Evolutionary conservation across 1,140 invertebrate genomes (phyloP).

Genomic region (Melipona quadrifasciata): DNA sequence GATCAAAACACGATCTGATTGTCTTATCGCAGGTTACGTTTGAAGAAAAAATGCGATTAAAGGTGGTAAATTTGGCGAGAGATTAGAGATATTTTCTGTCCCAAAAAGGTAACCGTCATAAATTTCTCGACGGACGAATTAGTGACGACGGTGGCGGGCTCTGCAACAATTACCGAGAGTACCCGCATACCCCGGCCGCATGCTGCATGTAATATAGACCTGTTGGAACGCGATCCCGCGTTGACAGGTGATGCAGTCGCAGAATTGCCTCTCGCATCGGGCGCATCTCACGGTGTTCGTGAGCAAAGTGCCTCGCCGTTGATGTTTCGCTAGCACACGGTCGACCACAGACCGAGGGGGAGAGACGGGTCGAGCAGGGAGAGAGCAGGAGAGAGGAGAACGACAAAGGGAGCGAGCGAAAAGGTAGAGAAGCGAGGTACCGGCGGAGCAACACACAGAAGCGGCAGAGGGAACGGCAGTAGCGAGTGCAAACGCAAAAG

Average conservation of each 20-base stretch:
- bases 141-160: constrained; percentile 6
- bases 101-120: constrained; percentile 14
- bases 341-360: background rate
- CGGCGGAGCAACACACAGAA: constrained; percentile 48
- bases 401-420: background rate
- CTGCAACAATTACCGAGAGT: constrained; percentile 26
- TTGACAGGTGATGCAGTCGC: constrained; percentile 73
- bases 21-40: no score
- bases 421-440: constrained; percentile 24
- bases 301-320: constrained; percentile 58
- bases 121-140: constrained; percentile 34
- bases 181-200: background rate
- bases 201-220: constrained; percentile 70
- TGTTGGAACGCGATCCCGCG: constrained; percentile 63
- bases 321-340: constrained; percentile 39
- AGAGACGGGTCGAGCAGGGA: background rate
- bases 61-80: background rate
- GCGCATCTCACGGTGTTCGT: constrained; percentile 51
- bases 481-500: constrained; percentile 63
- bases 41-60: background rate
- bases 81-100: no score
- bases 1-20: no score
- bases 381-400: background rate
- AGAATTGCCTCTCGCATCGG: constrained; percentile 67
- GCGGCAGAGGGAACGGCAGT: constrained; percentile 44